Conservation (phyloP, 2,797 vertebrate species). For the Anguilla megastoma region DNA sequence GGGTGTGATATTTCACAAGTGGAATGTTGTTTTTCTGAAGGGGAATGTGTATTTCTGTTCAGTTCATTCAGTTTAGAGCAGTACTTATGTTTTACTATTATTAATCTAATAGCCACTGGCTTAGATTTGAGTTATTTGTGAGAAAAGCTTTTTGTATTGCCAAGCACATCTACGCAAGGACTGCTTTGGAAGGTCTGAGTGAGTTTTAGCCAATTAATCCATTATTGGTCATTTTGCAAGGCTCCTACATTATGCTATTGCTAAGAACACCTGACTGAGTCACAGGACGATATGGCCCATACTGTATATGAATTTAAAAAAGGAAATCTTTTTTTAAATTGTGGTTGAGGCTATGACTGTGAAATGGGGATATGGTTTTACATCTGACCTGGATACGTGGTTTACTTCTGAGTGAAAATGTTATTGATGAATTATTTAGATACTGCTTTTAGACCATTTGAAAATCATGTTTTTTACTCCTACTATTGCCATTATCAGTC, state of each 20-base stretch:
- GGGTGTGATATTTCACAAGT: background rate
- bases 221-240: background rate
- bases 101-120: background rate
- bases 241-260: background rate
- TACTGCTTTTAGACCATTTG: background rate
- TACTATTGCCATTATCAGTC: background rate
- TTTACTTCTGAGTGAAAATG: background rate
- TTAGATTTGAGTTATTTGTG: background rate
- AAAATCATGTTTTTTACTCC: background rate
- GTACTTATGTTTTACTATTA: background rate
- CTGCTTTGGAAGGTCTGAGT: background rate
- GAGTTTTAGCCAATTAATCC: background rate
- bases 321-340: background rate
- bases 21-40: background rate
- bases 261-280: background rate
- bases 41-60: background rate
- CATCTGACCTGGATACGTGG: too few species aligned
- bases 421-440: background rate
- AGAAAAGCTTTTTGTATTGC: background rate
- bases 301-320: background rate
- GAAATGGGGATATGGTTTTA: background rate
- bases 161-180: background rate
- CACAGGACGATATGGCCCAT: background rate
- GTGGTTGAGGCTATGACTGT: background rate
- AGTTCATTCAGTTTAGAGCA: background rate